Evolutionary conservation across 2,888 invertebrate genomes (phyloP), one percentile per base, ranked within the genome.

Genomic region (Geophilus truncorum): DNA sequence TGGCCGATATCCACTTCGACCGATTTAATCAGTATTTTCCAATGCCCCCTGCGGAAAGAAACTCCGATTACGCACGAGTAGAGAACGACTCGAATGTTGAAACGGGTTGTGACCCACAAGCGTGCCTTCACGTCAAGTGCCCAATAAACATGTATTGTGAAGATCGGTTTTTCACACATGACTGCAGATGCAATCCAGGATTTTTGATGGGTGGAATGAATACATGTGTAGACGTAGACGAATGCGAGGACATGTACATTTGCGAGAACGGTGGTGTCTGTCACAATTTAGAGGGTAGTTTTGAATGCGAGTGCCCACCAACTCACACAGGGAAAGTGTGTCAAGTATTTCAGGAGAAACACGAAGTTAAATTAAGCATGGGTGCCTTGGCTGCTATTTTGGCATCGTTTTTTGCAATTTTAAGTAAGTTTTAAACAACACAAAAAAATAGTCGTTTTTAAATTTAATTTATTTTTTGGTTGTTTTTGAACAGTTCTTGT

Each of bases 1-100:
- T 90, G 81, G 87, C 87, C 79, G 89, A 89, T 82, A 87, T 89
- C 80, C 86, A 89, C 15, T 86, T 87, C 82, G 87, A 89, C 82
- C 85, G 86, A 30, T 84, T 85, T 88, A 96, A 96, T 80, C 95
- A 95, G 86, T 96, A 96, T 87, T 89, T 99, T 82, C 98, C 98
- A 0, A 88, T 98, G 83, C 96, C 96, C 6, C 96, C 96, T 0
- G 94, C 95, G 1, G 94, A 96, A 92, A 96, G 96, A 86, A 96
- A 96, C 79, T 95, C 95, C 0, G 32, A 79, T 45, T 45, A 76
- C n/a, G 81, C 95, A 95, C 86, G 95, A 95, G 93, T 97, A 96
- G 34, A 95, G 95, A 86, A 95, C 96, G 1, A 95, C 95, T 6
- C 95, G 96, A 93, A 95, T 94, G 28, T 90, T 94, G 83, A 95